phyloP scores from a whole-genome alignment of 2,797 vertebrate genomes.

The Gymnothorax reevesii region DNA sequence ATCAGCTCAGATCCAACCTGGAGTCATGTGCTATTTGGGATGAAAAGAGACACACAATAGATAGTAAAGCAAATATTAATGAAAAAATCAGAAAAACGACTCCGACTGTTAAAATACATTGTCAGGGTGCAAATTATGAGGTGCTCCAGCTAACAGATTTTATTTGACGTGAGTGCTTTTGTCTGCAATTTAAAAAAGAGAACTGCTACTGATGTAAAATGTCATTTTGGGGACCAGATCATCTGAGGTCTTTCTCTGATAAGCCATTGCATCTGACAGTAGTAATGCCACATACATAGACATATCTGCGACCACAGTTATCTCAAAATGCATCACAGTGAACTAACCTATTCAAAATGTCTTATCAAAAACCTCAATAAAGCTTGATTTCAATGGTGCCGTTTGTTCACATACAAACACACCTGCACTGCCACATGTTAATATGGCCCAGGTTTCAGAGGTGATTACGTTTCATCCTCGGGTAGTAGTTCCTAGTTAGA shows the following conservation, averaged over 20 bases:
- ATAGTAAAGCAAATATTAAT: background rate
- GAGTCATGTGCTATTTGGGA: no score
- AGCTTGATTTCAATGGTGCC: background rate
- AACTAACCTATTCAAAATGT: background rate
- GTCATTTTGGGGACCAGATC: no score
- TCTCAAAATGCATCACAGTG: background rate
- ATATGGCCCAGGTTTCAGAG: background rate
- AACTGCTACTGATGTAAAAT: constrained; percentile 2
- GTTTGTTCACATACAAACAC: background rate
- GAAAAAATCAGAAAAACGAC: background rate
- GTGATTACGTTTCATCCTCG: background rate
- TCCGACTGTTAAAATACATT: background rate
- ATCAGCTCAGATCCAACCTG: no score
- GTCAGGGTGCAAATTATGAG: constrained; percentile 19
- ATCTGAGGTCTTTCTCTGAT: background rate
- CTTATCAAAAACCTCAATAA: background rate
- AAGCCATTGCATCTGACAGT: background rate
- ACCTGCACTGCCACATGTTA: constrained; percentile 29
- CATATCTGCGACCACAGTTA: background rate
- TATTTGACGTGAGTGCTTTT: background rate
- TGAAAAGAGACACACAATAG: background rate
- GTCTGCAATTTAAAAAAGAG: background rate
- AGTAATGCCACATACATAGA: background rate
- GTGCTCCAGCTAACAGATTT: constrained; percentile 6
- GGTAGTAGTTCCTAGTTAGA: background rate